A percentile compares a stretch with the other conserved stretches of the same genome.
These are phyloP conservation scores for Tragopan temminckii DNA, from an alignment of 2,797 vertebrate genomes.

Conservation along the genomic window DNA sequence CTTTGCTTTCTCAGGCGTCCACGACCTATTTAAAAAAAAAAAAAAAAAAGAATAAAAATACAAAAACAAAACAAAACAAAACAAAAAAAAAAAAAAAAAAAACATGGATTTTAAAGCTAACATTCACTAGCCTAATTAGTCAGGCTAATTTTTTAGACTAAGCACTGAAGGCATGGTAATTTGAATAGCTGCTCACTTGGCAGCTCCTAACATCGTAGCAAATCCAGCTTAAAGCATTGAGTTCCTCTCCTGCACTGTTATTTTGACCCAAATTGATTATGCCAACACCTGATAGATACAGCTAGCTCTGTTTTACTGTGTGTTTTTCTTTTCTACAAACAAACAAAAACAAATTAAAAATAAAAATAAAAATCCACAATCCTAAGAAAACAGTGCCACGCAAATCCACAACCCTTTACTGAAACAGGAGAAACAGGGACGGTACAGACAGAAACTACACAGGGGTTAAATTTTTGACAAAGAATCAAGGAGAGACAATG, in stretches of 20 bases:
- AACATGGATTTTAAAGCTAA: neutral
- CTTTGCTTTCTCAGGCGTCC: too few species aligned
- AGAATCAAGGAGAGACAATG: fast-evolving
- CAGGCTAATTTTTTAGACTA: neutral
- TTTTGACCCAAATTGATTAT: slow-evolving; percentile 3
- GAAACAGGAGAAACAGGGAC: fast-evolving
- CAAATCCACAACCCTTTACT: neutral
- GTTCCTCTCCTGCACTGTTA: neutral
- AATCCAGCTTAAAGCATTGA: neutral
- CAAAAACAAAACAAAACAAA: neutral
- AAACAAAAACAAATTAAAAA: neutral
- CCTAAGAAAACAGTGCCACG: too few species aligned
- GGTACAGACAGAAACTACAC: fast-evolving
- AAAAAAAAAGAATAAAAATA: fast-evolving
- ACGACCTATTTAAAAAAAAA: too few species aligned
- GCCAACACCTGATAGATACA: neutral
- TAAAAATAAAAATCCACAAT: too few species aligned
- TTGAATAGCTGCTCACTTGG: neutral
- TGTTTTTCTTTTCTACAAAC: neutral
- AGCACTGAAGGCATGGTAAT: neutral
- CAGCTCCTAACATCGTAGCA: neutral
- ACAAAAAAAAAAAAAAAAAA: too few species aligned
- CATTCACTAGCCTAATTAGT: neutral
- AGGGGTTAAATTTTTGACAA: neutral
- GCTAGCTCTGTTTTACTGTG: neutral